Evolutionary conservation across 2,113 vertebrate species (phyloP), one percentile per base, ranked within the genome.

Genomic region (Verasper variegatus): DNA sequence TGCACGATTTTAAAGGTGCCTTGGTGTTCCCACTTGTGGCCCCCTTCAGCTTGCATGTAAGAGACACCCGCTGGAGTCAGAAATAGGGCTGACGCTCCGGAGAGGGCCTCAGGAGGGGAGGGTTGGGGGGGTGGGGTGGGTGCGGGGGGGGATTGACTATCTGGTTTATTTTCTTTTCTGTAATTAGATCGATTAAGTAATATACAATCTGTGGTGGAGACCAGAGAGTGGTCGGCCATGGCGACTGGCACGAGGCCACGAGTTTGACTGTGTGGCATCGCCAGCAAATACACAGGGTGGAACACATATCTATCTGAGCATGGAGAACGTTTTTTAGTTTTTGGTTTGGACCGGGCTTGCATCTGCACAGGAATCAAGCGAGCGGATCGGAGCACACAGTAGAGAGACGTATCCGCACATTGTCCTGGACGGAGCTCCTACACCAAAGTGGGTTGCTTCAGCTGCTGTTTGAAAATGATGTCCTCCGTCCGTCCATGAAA

Each of bases 1-100:
- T 93, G 92, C 92, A 93, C 90, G 91, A 92, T 86, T 31, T 92
- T 85, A 88, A 92, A 92, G 93, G 94, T 95, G 94, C 94, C 94
- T 94, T 94, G 93, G 83, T 82, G 87, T 91, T 92, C 90, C 84
- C 89, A 84, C 89, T 89, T 71, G 84, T 85, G 86, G 87, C 89
- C 91, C 92, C 91, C 86, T 93, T 91, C 87, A 90, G 93, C 87
- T 85, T 92, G 92, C 93, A 94, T 94, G 92, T 92, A 93, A 93
- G 87, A 92, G 92, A 94, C 92, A 92, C 93, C 91, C 85, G 74
- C 67, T 84, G 88, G 83, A 92, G 92, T 94, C 93, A 94, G 92
- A 94, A 94, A 95, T 94, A 94, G 94, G 92, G 92, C 91, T 95
- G 92, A 93, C 92, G 85, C 89, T 88, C 88, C 73, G 62, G 60